Evolutionary conservation across 2,888 invertebrate species (phyloP), one percentile per base, ranked within the genome.

Genomic region (Geophilus truncorum): DNA sequence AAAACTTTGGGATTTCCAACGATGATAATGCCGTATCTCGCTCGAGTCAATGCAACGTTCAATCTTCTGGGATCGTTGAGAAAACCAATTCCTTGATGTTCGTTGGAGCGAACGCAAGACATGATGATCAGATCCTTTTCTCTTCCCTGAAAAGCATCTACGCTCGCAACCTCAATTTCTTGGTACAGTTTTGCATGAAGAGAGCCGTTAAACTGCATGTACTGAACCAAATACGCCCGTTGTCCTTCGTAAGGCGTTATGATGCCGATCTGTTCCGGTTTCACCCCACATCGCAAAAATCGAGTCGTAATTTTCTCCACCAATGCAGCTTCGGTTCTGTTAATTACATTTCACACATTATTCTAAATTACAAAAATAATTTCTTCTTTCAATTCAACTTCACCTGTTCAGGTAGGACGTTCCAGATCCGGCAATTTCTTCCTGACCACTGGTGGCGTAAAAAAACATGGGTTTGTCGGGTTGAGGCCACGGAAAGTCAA

Each of bases 181-280:
- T 89, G 88, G 87, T 99, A 99, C 0, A 99, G 89, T 86, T 98
- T 98, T 45, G 96, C 94, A 86, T 98, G 97, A 80, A 99, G 89
- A 12, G 97, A 94, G 12, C 99, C 99, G 86, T 97, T 98, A 86
- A 97, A 97, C 87, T 98, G 98, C 98, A 99, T 98, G 87, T 98
- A 96, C 86, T 98, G 98, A 0, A 90, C 98, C 82, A 99, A 89
- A 86, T 97, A 99, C 0, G 98, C 97, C 12, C 99, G 90, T 87
- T 99, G 99, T 0, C 98, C 98, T 87, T 99, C 99, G 85, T 99
- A 99, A 0, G 99, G 99, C 0, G 99, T 99, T 82, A 99, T 98
- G 70, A 98, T 95, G 21, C 99, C 99, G 83, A 99, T 98, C 88
- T 99, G 98, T 84, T 97, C 97, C 0, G 99, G 98, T 84, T 96